Evolutionary conservation across 2,888 invertebrate genomes (phyloP).

Genomic region (Phengaris alcon): DNA sequence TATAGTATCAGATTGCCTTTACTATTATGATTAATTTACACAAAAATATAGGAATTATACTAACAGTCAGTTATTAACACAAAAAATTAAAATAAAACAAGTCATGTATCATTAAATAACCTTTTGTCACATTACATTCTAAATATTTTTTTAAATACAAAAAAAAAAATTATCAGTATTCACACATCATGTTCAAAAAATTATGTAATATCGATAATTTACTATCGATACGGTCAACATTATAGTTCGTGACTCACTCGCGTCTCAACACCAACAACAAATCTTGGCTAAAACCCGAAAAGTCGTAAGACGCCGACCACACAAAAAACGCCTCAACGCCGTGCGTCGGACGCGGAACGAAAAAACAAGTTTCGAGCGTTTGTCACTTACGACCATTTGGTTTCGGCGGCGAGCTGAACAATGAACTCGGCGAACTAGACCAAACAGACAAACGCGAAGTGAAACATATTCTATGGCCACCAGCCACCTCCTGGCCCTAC

Average conservation of each 20-base stretch:
- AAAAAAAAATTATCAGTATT: too few species aligned
- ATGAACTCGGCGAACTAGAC: slow-evolving; percentile 79
- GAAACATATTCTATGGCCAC: slow-evolving; percentile 45
- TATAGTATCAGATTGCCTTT: too few species aligned
- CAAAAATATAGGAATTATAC: too few species aligned
- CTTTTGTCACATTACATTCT: too few species aligned
- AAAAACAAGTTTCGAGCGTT: slow-evolving; percentile 56
- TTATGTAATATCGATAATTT: slow-evolving; percentile 30
- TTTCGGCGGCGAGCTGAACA: slow-evolving; percentile 56
- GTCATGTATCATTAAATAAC: too few species aligned
- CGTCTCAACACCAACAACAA: slow-evolving; percentile 77
- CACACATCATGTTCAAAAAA: not conserved
- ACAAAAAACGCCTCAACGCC: slow-evolving; percentile 62
- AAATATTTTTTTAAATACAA: too few species aligned
- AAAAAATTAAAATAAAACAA: too few species aligned
- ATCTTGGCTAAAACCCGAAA: slow-evolving; percentile 56
- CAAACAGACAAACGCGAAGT: slow-evolving; percentile 67
- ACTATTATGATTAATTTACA: too few species aligned
- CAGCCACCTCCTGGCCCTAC: not conserved
- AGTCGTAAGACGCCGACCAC: slow-evolving; percentile 63
- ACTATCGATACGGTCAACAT: slow-evolving; percentile 53
- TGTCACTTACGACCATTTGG: slow-evolving; percentile 62
- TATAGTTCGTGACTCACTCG: slow-evolving; percentile 73
- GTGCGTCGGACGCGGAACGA: slow-evolving; percentile 54
- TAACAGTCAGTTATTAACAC: too few species aligned